These are phyloP conservation scores for Darevskia nairensis DNA, from an alignment of 2,797 vertebrate species.

Conservation along the genomic window DNA sequence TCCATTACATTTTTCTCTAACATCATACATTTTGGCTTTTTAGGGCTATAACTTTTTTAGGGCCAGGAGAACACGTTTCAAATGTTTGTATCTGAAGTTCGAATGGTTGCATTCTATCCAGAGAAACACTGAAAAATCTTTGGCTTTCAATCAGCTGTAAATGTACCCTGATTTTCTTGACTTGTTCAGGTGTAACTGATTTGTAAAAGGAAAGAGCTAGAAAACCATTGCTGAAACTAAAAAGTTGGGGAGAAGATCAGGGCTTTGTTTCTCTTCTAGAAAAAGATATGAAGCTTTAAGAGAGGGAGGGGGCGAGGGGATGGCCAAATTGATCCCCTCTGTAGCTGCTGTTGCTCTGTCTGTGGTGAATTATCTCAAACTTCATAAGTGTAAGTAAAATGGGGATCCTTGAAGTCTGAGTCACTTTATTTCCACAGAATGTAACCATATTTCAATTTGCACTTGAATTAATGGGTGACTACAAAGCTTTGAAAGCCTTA, in stretches of 20 bases:
- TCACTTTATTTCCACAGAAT: slow-evolving; percentile 65
- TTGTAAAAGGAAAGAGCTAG: slow-evolving; percentile 58
- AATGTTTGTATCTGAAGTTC: too few relatives aligned
- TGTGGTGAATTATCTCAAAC: slow-evolving; percentile 60
- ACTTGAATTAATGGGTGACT: slow-evolving; percentile 61
- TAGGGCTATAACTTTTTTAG: too few relatives aligned
- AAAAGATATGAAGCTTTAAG: slow-evolving; percentile 56
- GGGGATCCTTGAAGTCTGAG: slow-evolving; percentile 67
- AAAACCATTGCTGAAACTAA: slow-evolving; percentile 58
- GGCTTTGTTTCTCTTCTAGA: slow-evolving; percentile 32
- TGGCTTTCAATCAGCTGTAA: slow-evolving; percentile 20
- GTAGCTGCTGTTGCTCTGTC: slow-evolving; percentile 60
- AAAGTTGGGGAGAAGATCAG: slow-evolving; percentile 40
- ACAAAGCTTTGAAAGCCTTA: slow-evolving; percentile 66
- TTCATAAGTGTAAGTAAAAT: slow-evolving; percentile 55
- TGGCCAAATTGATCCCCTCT: slow-evolving; percentile 48
- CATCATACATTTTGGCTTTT: too few relatives aligned
- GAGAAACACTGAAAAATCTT: neutral
- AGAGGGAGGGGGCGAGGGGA: neutral
- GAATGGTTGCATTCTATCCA: neutral
- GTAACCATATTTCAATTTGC: slow-evolving; percentile 65
- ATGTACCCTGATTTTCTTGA: slow-evolving; percentile 50
- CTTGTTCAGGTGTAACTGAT: slow-evolving; percentile 56
- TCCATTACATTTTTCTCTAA: too few relatives aligned
- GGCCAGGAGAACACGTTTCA: too few relatives aligned